phyloP scores from a whole-genome alignment of 53 echinoderm and acorn worm species.

The Zoroaster sp. region DNA sequence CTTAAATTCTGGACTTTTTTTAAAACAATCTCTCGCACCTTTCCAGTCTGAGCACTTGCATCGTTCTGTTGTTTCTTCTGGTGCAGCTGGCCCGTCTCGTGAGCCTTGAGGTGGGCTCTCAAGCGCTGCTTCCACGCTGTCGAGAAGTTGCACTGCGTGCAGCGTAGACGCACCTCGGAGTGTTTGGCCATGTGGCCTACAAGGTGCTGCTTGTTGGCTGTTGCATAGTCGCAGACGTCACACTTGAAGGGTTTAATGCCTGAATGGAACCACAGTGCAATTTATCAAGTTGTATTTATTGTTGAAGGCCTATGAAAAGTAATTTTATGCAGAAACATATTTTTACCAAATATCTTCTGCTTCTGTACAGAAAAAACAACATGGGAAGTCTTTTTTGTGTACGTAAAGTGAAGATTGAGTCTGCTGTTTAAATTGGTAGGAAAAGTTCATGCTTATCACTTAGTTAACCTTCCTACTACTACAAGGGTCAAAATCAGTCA shows the following conservation, averaged over 20 bases:
- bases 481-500: no score
- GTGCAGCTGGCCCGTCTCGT: constrained; percentile 49
- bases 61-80: constrained; percentile 4
- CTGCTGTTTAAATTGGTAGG: no score
- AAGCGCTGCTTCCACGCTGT: constrained; percentile 83
- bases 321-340: no score
- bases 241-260: constrained; percentile 91
- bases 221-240: constrained; percentile 77
- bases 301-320: not conserved
- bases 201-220: constrained; percentile 97
- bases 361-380: no score
- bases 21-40: not conserved
- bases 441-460: no score
- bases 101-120: constrained; percentile 72
- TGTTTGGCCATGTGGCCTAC: constrained; percentile 91
- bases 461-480: no score
- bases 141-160: constrained; percentile 75
- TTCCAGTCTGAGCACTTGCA: not conserved
- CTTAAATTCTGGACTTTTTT: no score
- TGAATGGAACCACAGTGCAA: not conserved
- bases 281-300: not conserved
- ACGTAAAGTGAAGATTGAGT: no score
- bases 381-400: no score
- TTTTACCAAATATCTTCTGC: no score
- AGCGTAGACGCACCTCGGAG: constrained; percentile 72